phyloP scores from a whole-genome alignment of 1,140 invertebrate genomes.

The Dreissena polymorpha region DNA sequence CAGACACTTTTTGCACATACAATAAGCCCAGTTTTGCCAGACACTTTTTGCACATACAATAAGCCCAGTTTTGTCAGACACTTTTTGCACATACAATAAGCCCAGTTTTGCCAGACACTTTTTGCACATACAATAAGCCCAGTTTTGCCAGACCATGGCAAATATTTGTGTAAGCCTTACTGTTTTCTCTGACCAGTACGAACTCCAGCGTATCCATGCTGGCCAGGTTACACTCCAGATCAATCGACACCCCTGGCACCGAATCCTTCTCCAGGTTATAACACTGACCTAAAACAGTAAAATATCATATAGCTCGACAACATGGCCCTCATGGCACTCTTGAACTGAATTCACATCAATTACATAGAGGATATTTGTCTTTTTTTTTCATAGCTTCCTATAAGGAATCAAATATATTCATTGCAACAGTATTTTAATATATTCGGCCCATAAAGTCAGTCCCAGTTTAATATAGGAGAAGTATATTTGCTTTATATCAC shows the following conservation, averaged over 20 bases:
- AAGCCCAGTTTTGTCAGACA: too few relatives aligned
- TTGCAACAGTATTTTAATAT: too few relatives aligned
- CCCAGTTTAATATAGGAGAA: too few relatives aligned
- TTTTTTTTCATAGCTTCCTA: too few relatives aligned
- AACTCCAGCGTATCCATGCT: slow-evolving; percentile 79
- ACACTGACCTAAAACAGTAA: slow-evolving; percentile 71
- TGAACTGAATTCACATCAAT: background rate
- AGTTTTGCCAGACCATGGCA: background rate
- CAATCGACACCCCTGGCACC: slow-evolving; percentile 77
- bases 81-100: background rate
- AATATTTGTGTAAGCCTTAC: slow-evolving; percentile 68
- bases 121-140: background rate
- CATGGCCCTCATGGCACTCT: background rate
- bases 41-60: too few relatives aligned
- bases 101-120: background rate
- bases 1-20: too few relatives aligned
- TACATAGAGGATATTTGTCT: background rate
- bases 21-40: too few relatives aligned
- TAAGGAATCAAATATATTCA: background rate
- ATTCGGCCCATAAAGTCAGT: too few relatives aligned
- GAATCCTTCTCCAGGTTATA: slow-evolving; percentile 80
- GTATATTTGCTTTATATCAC: too few relatives aligned
- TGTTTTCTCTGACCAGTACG: slow-evolving; percentile 78
- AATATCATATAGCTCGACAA: background rate
- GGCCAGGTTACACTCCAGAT: slow-evolving; percentile 76